phyloP scores from a whole-genome alignment of 2,797 vertebrate species.

The Pyrocephalus nanus region DNA sequence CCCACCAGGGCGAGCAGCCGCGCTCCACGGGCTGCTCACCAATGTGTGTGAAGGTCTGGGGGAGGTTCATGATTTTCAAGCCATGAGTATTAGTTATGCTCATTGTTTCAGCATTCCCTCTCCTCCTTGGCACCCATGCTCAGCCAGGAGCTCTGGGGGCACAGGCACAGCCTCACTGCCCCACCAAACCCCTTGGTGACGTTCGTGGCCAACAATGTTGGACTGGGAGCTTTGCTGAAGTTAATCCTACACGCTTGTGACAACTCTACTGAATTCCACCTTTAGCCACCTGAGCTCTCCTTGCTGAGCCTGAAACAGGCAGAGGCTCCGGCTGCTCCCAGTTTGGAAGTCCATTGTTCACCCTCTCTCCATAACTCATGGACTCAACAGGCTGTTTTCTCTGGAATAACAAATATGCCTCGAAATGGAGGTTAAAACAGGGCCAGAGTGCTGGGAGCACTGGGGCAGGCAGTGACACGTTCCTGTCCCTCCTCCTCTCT shows the following conservation, averaged over 20 bases:
- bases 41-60: fast-evolving
- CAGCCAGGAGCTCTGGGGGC: not conserved
- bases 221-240: not conserved
- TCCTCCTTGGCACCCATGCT: not conserved
- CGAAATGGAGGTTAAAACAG: slow-evolving; percentile 3
- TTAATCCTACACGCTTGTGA: not conserved
- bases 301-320: not conserved
- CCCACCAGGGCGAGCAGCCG: not conserved
- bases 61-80: not conserved
- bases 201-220: not conserved
- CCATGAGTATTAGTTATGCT: not conserved
- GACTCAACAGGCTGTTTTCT: slow-evolving; percentile 38
- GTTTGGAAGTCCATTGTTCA: not conserved
- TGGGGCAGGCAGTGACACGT: not conserved
- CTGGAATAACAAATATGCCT: slow-evolving; percentile 3
- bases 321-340: not conserved
- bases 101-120: not conserved
- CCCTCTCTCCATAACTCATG: not conserved
- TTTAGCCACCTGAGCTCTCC: not conserved
- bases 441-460: slow-evolving; percentile 2
- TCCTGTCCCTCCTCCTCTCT: not conserved
- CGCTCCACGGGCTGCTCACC: not conserved
- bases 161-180: not conserved
- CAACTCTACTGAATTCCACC: not conserved
- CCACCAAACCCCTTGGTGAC: not conserved